Conservation (phyloP, 2,888 invertebrate species). For the Sycophila texana region DNA sequence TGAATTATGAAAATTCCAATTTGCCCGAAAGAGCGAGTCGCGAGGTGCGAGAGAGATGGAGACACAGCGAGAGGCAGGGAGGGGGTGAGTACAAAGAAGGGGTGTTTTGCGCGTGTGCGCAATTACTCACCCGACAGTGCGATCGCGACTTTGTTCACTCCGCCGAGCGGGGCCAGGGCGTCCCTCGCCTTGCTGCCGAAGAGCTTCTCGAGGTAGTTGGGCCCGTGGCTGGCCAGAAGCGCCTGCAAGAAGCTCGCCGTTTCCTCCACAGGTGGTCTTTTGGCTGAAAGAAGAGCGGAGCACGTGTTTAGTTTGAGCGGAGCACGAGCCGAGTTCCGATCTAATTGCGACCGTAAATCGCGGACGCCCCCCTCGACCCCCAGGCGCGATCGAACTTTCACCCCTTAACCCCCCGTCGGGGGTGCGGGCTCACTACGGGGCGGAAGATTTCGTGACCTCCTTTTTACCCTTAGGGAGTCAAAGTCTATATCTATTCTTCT, state of each 20-base stretch:
- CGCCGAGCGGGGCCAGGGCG: slow-evolving; percentile 92
- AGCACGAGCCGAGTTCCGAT: no score
- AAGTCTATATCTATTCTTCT: no score
- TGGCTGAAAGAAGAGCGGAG: slow-evolving; percentile 80
- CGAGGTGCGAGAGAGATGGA: background rate
- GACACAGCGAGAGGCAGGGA: background rate
- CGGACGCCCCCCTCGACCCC: no score
- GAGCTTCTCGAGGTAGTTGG: slow-evolving; percentile 96
- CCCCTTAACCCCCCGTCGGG: no score
- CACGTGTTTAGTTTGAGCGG: background rate
- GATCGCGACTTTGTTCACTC: slow-evolving; percentile 96
- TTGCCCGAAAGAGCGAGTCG: background rate
- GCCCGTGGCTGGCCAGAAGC: slow-evolving; percentile 94
- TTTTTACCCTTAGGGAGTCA: no score
- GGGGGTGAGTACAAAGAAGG: background rate
- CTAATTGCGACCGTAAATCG: no score
- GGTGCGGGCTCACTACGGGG: no score
- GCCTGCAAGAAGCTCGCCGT: slow-evolving; percentile 96
- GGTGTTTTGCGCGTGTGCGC: background rate
- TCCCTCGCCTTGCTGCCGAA: slow-evolving; percentile 96
- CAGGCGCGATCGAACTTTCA: no score
- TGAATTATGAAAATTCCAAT: slow-evolving; percentile 42
- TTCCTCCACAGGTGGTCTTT: slow-evolving; percentile 97
- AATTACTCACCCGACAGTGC: slow-evolving; percentile 88
- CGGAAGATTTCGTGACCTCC: no score